Evolutionary conservation across 2,888 invertebrate genomes (phyloP).

Genomic region (Tridacna crocea): DNA sequence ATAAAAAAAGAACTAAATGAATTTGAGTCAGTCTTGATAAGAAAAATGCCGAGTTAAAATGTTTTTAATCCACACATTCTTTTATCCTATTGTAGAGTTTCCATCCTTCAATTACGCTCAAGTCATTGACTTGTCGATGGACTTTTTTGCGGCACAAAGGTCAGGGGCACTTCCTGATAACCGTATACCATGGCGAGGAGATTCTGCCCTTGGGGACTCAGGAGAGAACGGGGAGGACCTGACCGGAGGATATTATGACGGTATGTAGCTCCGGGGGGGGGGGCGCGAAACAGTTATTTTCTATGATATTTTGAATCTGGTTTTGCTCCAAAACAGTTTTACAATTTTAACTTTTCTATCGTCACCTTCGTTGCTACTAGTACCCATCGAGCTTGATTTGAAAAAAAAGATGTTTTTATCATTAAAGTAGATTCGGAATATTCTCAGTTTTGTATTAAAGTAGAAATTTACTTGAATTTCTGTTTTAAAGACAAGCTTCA

Average conservation of each 20-base stretch:
- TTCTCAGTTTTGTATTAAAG: no score
- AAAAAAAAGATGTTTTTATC: no score
- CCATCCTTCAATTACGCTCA: conserved; percentile 35
- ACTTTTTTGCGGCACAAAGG: conserved; percentile 82
- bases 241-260: conserved; percentile 77
- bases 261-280: no score
- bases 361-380: neutral
- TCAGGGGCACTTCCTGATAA: conserved; percentile 78
- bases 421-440: no score
- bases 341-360: neutral
- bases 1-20: no score
- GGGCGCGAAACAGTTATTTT: neutral
- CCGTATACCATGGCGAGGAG: conserved; percentile 77
- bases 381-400: no score
- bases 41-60: neutral
- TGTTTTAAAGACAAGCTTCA: no score
- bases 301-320: no score
- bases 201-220: conserved; percentile 76
- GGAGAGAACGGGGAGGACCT: conserved; percentile 45
- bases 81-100: neutral
- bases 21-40: no score
- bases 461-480: no score
- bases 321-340: no score
- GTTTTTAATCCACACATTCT: neutral
- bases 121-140: conserved; percentile 77